Evolutionary conservation across 2,797 vertebrate species (phyloP).

Genomic region (Brotogeris chrysoptera): DNA sequence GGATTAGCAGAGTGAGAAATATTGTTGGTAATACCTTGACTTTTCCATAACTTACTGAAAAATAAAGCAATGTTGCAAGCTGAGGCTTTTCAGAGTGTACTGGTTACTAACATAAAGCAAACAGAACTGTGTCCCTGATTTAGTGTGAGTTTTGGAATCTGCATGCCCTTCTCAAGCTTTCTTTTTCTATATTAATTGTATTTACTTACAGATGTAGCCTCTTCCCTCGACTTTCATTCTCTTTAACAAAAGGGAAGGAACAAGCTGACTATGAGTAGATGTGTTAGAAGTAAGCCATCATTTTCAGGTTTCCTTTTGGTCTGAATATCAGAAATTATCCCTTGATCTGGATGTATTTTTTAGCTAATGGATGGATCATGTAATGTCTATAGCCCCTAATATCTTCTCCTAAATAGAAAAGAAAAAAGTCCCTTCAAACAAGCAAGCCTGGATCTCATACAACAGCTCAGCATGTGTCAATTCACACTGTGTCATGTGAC

Average conservation of each 20-base stretch:
- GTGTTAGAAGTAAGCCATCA: background rate
- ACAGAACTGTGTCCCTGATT: background rate
- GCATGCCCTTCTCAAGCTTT: background rate
- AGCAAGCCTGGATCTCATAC: slow-evolving; percentile 70
- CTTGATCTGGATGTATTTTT: slow-evolving; percentile 14
- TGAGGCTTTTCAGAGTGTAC: background rate
- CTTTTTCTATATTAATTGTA: background rate
- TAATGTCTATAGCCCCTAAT: slow-evolving; percentile 38
- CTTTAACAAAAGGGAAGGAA: background rate
- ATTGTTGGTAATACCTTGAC: background rate
- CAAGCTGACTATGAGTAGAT: background rate
- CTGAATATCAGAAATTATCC: background rate
- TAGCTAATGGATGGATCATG: slow-evolving; percentile 20
- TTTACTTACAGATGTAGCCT: background rate
- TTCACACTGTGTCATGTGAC: slow-evolving; percentile 72
- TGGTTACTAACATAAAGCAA: background rate
- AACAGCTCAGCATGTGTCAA: slow-evolving; percentile 73
- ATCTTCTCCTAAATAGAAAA: slow-evolving; percentile 56
- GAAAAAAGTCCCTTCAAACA: slow-evolving; percentile 61
- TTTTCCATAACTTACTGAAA: background rate
- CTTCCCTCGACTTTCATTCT: background rate
- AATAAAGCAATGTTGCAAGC: background rate
- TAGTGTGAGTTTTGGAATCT: background rate
- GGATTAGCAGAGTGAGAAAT: background rate
- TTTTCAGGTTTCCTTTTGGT: slow-evolving; percentile 18